These are phyloP conservation scores for Lithobates sylvaticus DNA, from an alignment of 2,797 vertebrate genomes.

Conservation along the genomic window DNA sequence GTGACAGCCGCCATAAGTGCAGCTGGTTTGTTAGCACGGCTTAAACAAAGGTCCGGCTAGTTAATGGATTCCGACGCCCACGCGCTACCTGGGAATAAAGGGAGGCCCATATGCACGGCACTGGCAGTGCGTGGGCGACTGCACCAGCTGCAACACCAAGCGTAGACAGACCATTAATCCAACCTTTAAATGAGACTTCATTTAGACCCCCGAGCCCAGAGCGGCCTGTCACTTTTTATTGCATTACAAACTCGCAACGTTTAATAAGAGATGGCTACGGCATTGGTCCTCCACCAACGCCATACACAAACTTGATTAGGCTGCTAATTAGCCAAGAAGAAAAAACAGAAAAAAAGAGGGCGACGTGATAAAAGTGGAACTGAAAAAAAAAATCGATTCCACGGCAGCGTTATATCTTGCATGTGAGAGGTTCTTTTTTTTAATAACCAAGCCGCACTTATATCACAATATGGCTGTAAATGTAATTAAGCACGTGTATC, in stretches of 20 bases:
- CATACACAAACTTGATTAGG: constrained; percentile 31
- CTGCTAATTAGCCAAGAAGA: constrained; percentile 9
- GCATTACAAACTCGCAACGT: constrained; percentile 17
- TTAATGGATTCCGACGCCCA: constrained; percentile 60
- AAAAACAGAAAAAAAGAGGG: not conserved
- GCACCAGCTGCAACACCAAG: constrained; percentile 34
- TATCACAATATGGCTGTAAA: too few species aligned
- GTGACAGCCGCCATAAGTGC: constrained; percentile 59
- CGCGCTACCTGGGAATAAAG: constrained; percentile 40
- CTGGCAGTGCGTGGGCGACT: constrained; percentile 35
- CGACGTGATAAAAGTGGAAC: not conserved
- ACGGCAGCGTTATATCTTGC: not conserved
- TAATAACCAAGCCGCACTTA: too few species aligned
- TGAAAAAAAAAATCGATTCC: not conserved
- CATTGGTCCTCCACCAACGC: not conserved
- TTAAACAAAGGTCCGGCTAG: constrained; percentile 57
- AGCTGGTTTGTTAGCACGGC: constrained; percentile 54
- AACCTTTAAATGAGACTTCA: constrained; percentile 44
- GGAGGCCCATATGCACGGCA: constrained; percentile 35
- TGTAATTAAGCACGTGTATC: too few species aligned
- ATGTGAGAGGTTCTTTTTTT: too few species aligned
- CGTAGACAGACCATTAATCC: constrained; percentile 51
- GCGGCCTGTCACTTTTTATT: constrained; percentile 36
- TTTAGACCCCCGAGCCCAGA: constrained; percentile 8
- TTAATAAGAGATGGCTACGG: not conserved